phyloP scores from a whole-genome alignment of 2,113 vertebrate genomes.

The Apistogramma diplotaenia region DNA sequence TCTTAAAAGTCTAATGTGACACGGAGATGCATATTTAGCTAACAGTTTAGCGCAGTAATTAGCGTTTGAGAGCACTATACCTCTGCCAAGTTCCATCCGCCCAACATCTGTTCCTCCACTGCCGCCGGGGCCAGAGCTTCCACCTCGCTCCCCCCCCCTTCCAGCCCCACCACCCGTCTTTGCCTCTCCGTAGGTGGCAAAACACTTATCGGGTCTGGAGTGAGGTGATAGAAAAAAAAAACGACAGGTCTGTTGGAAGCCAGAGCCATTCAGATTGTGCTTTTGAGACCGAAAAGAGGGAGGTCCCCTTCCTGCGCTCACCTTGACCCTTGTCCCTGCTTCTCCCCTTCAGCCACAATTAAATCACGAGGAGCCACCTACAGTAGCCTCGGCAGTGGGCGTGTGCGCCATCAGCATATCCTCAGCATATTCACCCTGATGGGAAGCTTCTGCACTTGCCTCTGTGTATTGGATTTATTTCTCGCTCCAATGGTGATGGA shows the following conservation, averaged over 20 bases:
- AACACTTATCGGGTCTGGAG: conserved; percentile 30
- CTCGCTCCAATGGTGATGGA: conserved; percentile 48
- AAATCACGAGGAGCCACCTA: conserved; percentile 15
- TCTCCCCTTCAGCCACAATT: conserved; percentile 18
- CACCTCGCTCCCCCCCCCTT: not conserved
- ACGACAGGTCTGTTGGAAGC: not conserved
- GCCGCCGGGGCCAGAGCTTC: conserved; percentile 8
- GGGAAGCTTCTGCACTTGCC: conserved; percentile 33
- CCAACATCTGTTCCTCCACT: conserved; percentile 63
- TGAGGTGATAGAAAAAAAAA: conserved; percentile 5
- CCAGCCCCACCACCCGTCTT: not conserved
- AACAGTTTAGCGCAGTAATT: conserved; percentile 62
- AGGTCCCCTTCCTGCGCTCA: not conserved
- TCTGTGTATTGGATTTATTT: conserved; percentile 54
- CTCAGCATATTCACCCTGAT: conserved; percentile 33
- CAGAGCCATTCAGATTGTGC: not conserved
- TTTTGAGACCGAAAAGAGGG: not conserved
- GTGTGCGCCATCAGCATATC: conserved; percentile 36
- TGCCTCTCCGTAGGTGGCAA: conserved; percentile 15
- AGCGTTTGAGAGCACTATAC: conserved; percentile 38
- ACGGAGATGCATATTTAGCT: conserved; percentile 52
- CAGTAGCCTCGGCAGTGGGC: not conserved
- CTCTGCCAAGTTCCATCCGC: conserved; percentile 59
- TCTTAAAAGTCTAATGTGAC: conserved; percentile 55
- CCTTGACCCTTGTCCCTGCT: conserved; percentile 35